These are phyloP conservation scores for Temnothorax nylanderi DNA, from an alignment of 1,140 invertebrate species.

Conservation along the genomic window DNA sequence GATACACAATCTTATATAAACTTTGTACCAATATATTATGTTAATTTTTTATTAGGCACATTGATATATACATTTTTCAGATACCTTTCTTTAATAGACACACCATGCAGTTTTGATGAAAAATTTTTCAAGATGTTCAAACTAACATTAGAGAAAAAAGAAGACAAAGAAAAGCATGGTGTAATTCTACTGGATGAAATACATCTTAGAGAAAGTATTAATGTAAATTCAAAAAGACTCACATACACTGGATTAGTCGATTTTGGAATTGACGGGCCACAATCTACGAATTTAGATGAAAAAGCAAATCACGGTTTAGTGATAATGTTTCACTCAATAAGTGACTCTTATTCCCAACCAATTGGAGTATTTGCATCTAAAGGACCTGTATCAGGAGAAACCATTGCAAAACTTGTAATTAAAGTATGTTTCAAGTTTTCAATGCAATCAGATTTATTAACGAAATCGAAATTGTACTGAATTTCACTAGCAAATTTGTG, in stretches of 20 bases:
- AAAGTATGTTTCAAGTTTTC: no score
- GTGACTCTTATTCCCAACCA: neutral
- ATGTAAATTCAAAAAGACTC: neutral
- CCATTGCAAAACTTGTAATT: no score
- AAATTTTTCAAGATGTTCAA: slow-evolving; percentile 8
- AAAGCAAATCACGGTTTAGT: neutral
- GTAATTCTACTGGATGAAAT: slow-evolving; percentile 4
- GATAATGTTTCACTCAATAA: neutral
- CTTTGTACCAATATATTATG: no score
- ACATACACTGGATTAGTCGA: neutral
- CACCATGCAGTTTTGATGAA: neutral
- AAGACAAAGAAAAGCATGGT: slow-evolving; percentile 20
- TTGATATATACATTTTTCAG: neutral
- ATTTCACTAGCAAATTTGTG: no score
- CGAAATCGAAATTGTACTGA: no score
- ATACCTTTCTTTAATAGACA: neutral
- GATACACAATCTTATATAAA: no score
- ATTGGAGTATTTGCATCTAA: neutral
- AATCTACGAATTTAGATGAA: neutral
- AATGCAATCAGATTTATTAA: no score
- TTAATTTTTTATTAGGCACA: no score
- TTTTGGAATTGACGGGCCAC: neutral
- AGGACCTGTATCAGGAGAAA: neutral
- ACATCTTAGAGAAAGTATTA: neutral
- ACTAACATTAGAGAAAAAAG: neutral